Percentiles rank a stretch among this genome's conserved stretches.
phyloP scores from a whole-genome alignment of 2,888 invertebrate genomes.

The Drosophila picticornis region DNA sequence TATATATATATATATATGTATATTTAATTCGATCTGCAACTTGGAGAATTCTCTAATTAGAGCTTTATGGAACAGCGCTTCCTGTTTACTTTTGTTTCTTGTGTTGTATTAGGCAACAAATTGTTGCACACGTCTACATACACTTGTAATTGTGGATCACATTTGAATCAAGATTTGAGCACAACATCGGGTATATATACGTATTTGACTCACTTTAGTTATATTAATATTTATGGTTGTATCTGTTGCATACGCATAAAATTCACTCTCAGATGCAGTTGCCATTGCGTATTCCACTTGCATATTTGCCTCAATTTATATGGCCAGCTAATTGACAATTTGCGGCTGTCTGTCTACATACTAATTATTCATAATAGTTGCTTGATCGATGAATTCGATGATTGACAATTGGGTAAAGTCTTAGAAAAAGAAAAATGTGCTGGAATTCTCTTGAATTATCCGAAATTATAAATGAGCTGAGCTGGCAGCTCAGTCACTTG shows the following conservation, averaged over 20 bases:
- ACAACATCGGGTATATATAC: not conserved
- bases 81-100: not conserved
- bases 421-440: not conserved
- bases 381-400: slow-evolving; percentile 15
- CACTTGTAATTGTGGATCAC: not conserved
- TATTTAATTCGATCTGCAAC: not conserved
- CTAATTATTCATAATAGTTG: slow-evolving; percentile 6
- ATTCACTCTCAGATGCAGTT: slow-evolving; percentile 1
- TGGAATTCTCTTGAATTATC: not conserved
- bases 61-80: not conserved
- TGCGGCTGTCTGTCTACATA: not conserved
- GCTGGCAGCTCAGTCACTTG: slow-evolving; percentile 37
- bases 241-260: not conserved
- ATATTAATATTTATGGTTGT: not conserved
- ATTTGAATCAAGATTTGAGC: not conserved
- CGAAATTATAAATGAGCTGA: too few relatives aligned
- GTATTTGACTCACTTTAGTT: not conserved
- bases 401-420: slow-evolving; percentile 2
- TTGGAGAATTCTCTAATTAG: not conserved
- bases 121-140: not conserved
- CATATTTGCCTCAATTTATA: not conserved
- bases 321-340: slow-evolving; percentile 2
- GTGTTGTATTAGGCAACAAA: not conserved
- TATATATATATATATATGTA: not conserved
- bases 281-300: slow-evolving; percentile 1